These are phyloP conservation scores for Rhizoglyphus robini DNA, from an alignment of 1,140 invertebrate genomes.

Conservation along the genomic window DNA sequence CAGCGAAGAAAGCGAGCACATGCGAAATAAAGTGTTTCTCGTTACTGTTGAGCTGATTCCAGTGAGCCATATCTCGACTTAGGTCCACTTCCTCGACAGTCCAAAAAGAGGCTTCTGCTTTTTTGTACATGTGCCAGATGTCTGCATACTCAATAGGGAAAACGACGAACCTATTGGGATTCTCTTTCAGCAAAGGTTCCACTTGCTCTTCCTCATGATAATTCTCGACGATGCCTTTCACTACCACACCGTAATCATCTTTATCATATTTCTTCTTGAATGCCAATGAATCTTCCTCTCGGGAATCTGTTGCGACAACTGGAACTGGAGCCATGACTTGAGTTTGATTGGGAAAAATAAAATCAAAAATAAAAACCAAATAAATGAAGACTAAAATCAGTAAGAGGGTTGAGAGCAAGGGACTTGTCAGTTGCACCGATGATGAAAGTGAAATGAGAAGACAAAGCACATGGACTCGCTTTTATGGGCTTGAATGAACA, in stretches of 20 bases:
- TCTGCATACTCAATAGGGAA: conserved; percentile 88
- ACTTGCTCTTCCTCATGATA: conserved; percentile 36
- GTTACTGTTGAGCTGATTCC: conserved; percentile 64
- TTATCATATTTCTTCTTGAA: background rate
- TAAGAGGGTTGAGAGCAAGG: no score
- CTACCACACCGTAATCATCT: background rate
- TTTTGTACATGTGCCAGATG: conserved; percentile 97
- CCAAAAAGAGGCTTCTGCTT: conserved; percentile 98
- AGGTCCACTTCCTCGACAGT: conserved; percentile 91
- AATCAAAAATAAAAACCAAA: no score
- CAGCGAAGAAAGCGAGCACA: conserved; percentile 96
- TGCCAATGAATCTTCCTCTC: no score
- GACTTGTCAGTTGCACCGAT: no score
- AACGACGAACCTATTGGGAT: conserved; percentile 82
- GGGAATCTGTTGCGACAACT: no score
- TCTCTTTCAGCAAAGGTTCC: conserved; percentile 78
- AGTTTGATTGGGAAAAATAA: no score
- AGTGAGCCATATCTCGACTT: conserved; percentile 72
- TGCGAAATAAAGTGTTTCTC: conserved; percentile 93
- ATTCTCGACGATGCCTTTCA: background rate
- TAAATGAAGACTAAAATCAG: no score
- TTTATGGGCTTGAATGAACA: no score
- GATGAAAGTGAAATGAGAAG: no score
- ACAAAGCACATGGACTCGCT: no score
- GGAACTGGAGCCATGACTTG: no score